Evolutionary conservation across 2,797 vertebrate genomes (phyloP).

Genomic region (Micropoecilia bifurca): DNA sequence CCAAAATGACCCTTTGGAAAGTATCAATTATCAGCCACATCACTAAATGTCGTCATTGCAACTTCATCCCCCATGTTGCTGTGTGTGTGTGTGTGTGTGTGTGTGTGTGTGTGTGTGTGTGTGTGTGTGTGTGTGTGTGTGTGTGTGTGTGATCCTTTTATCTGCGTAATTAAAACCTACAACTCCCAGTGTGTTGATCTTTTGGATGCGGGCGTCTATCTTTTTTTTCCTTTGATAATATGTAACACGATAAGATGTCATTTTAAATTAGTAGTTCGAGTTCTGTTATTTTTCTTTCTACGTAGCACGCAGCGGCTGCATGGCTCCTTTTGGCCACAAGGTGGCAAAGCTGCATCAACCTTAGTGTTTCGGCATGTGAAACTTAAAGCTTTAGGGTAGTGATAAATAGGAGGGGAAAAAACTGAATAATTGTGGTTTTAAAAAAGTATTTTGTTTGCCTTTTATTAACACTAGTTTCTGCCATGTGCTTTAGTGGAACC

Average conservation of each 20-base stretch:
- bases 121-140: neutral
- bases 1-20: slow-evolving; percentile 36
- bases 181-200: slow-evolving; percentile 27
- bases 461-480: neutral
- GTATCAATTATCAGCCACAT: slow-evolving; percentile 58
- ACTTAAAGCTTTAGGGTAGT: neutral
- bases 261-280: neutral
- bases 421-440: neutral
- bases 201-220: slow-evolving; percentile 21
- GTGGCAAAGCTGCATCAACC: slow-evolving; percentile 36
- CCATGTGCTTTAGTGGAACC: neutral
- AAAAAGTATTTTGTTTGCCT: neutral
- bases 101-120: neutral
- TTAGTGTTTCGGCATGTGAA: neutral
- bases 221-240: neutral
- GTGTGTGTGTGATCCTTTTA: slow-evolving; percentile 29
- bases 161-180: slow-evolving; percentile 52
- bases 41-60: slow-evolving; percentile 54
- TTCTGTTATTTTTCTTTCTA: neutral
- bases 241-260: neutral
- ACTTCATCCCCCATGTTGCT: slow-evolving; percentile 37
- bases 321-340: slow-evolving; percentile 45
- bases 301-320: neutral
- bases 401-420: neutral
- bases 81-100: slow-evolving; percentile 45